A percentile compares a stretch with the other conserved stretches of the same genome.
Evolutionary conservation across 2,888 invertebrate genomes (phyloP).

Genomic region (Pheosia tremula): DNA sequence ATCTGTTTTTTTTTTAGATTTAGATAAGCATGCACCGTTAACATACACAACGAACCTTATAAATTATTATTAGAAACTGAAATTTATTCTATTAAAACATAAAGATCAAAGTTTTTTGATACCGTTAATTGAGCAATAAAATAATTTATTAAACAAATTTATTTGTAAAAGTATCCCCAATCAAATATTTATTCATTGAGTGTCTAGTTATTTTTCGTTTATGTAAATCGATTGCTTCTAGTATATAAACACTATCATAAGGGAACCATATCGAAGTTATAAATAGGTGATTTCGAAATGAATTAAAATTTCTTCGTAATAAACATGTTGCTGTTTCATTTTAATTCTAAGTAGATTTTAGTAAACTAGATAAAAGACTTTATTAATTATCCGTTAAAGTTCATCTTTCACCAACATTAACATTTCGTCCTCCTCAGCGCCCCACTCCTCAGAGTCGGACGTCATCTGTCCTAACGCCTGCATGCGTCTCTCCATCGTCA

Average conservation of each 20-base stretch:
- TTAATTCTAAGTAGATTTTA: background rate
- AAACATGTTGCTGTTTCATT: conserved; percentile 40
- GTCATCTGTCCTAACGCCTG: conserved; percentile 72
- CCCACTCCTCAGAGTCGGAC: conserved; percentile 65
- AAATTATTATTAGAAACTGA: background rate
- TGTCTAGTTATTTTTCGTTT: conserved; percentile 43
- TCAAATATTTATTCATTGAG: background rate
- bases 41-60: conserved; percentile 33
- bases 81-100: background rate
- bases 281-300: conserved; percentile 76
- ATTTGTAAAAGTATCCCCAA: background rate
- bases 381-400: conserved; percentile 40
- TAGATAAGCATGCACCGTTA: conserved; percentile 11
- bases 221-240: conserved; percentile 61
- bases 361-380: background rate
- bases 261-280: conserved; percentile 79
- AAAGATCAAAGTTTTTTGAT: background rate
- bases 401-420: conserved; percentile 71
- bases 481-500: conserved; percentile 74
- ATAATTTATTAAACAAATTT: background rate
- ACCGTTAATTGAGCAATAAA: background rate
- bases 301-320: conserved; percentile 78
- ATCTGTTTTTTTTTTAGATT: background rate
- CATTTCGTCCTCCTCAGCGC: conserved; percentile 68
- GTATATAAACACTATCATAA: conserved; percentile 49